Conservation (phyloP, 2,113 vertebrate genomes). For the Archilochus colubris region DNA sequence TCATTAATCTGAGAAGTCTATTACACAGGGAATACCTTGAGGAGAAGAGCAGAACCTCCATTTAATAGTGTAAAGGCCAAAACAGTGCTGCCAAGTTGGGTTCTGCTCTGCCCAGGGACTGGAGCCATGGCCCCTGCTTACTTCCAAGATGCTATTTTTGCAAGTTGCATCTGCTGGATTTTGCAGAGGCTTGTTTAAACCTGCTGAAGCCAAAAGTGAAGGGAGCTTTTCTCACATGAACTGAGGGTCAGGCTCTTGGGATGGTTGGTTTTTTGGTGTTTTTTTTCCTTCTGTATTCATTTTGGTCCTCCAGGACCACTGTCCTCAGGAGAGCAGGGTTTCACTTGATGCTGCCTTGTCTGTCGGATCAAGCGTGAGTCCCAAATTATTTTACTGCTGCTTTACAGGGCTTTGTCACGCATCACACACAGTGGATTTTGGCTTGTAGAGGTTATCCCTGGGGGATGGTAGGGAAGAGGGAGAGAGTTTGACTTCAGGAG, state of each 20-base stretch:
- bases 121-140: background rate
- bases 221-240: background rate
- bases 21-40: background rate
- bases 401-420: background rate
- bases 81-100: background rate
- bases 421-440: rapidly evolving
- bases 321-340: rapidly evolving
- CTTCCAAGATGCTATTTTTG: conserved; percentile 42
- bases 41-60: conserved; percentile 32
- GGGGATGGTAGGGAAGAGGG: too few relatives aligned
- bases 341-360: background rate
- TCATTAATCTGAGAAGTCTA: conserved; percentile 12
- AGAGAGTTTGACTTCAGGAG: background rate
- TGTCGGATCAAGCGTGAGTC: rapidly evolving
- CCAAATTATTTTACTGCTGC: background rate
- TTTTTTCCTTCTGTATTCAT: background rate
- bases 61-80: conserved; percentile 23
- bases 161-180: conserved; percentile 8
- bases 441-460: background rate
- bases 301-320: background rate
- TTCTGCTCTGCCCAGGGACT: background rate
- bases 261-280: background rate
- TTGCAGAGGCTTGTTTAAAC: conserved; percentile 3
- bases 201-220: background rate
- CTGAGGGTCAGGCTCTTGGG: background rate